These are phyloP conservation scores for Pelodiscus sinensis DNA, from an alignment of 2,113 vertebrate genomes.

Conservation along the genomic window DNA sequence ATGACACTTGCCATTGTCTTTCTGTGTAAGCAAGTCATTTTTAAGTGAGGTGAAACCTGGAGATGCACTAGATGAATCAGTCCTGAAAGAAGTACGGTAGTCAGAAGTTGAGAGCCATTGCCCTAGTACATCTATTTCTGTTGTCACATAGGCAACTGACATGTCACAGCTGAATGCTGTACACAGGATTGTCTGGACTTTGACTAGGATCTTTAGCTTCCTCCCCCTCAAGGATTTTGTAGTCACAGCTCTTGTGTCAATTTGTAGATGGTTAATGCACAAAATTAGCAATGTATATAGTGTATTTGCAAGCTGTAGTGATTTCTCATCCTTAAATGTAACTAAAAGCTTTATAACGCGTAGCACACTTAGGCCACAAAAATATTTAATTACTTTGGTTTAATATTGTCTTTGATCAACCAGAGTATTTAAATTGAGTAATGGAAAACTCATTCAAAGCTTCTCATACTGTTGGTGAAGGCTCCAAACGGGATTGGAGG, in stretches of 20 bases:
- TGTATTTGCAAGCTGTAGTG: neutral
- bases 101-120: too few species aligned
- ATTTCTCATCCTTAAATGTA: neutral
- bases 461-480: too few species aligned
- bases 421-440: too few species aligned
- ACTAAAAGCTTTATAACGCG: neutral
- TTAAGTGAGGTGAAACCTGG: too few species aligned
- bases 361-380: neutral
- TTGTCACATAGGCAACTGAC: too few species aligned
- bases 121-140: neutral
- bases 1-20: too few species aligned
- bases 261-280: neutral
- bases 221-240: neutral
- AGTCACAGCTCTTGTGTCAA: neutral
- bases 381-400: neutral
- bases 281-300: neutral
- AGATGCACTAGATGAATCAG: too few species aligned
- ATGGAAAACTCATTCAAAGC: too few species aligned
- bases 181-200: neutral
- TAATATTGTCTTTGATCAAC: neutral
- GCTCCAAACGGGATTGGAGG: too few species aligned
- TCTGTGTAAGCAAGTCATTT: too few species aligned
- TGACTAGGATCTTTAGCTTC: neutral
- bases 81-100: too few species aligned
- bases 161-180: neutral